Base-by-base conservation (phyloP, 2,888 invertebrate genomes). In the Nematopogon swammerdamellus region DNA sequence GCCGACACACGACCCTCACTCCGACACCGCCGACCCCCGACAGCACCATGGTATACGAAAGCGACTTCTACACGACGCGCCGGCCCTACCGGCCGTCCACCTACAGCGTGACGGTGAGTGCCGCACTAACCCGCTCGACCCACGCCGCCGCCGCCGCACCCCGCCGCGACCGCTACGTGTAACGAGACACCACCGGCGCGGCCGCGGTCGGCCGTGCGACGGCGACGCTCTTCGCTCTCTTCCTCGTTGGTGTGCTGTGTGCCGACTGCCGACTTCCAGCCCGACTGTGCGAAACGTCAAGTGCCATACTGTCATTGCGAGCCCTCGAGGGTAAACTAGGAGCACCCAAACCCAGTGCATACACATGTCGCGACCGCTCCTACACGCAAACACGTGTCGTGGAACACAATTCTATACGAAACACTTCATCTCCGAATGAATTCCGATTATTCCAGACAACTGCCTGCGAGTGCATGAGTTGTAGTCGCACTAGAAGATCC, bases 61-160 rank as follows among this genome's bases (percentile, higher is more conserved):
- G 90, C 84, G 92, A 92, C 82, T 93, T 91, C 81, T 91, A 91
- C 80, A 92, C 92, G 66, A 90, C 89, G 75, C 88, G 92, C 80
- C 87, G 92, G 80, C 89, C 91, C 58, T 83, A 88, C 73, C 80
- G 90, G 76, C 88, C 87, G 53, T 74, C 85, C 56, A 85, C 88
- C 65, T 89, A 89, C 82, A 87, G 86, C 70, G 84, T 88, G 72
- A 89, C 92, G 88, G 90, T 92, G 82, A 86, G 91, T 85, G 75
- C 70, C 73, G 74, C 74, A 73, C 76, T 72, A 64, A 64, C 70
- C 70, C 72, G 68, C 64, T 63, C 64, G 63, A 54, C 67, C 73
- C 67, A 52, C 53, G 61, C 49, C 44, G 46, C 46, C 71, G 70
- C 68, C 72, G 75, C 70, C 45, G 50, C 64, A 64, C 66, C 72